phyloP scores from a whole-genome alignment of 2,888 invertebrate genomes.

The Apocheima hispidaria region DNA sequence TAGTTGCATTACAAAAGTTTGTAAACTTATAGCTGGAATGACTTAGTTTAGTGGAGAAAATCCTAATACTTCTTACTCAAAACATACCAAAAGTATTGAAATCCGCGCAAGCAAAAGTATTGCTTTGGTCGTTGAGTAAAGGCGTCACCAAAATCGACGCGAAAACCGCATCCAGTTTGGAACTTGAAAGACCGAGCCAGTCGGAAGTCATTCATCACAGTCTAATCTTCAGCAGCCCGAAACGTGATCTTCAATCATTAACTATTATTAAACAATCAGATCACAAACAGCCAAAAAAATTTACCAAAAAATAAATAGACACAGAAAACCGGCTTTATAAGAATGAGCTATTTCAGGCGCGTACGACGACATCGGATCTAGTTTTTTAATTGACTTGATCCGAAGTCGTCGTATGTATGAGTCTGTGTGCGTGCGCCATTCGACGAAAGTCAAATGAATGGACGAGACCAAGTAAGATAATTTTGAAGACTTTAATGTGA shows the following conservation, averaged over 20 bases:
- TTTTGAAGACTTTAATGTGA: no score
- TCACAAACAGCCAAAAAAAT: no score
- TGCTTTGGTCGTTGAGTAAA: conserved; percentile 44
- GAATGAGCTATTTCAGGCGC: no score
- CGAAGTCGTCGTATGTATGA: no score
- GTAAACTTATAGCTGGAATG: conserved; percentile 27
- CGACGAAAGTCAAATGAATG: no score
- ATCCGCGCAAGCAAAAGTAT: conserved; percentile 35
- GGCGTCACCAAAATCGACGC: conserved; percentile 10
- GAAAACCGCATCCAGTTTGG: conserved; percentile 5
- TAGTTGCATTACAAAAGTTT: conserved; percentile 17
- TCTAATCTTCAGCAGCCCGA: not conserved
- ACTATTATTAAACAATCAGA: not conserved
- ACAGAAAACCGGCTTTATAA: no score
- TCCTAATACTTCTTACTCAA: conserved; percentile 15
- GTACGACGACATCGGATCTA: no score
- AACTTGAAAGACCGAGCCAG: not conserved
- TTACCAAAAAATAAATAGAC: no score
- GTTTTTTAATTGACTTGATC: no score
- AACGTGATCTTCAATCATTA: not conserved
- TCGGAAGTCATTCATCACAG: conserved; percentile 6
- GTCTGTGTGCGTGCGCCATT: no score
- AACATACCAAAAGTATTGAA: conserved; percentile 22
- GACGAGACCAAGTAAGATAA: no score
- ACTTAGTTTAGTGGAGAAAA: conserved; percentile 21